A percentile compares a stretch with the other conserved stretches of the same genome.
Evolutionary conservation across 2,888 invertebrate genomes (phyloP).

Genomic region (Synergus japonicus): DNA sequence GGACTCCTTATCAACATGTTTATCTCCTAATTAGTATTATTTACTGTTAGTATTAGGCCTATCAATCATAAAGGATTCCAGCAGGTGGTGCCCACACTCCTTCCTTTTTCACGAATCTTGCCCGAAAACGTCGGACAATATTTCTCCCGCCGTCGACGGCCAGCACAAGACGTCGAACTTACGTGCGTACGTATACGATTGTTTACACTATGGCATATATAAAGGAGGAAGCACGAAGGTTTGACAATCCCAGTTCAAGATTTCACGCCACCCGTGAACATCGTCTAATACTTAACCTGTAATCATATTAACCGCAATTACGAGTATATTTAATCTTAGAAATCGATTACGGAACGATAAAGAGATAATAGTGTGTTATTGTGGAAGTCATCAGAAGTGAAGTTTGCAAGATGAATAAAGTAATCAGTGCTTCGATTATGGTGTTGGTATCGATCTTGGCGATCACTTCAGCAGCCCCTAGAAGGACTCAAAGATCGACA

Average conservation of each 20-base stretch:
- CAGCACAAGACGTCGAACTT: constrained; percentile 66
- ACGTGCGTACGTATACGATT: constrained; percentile 69
- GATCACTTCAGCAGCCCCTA: constrained; percentile 51
- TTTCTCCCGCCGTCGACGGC: constrained; percentile 62
- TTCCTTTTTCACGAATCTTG: too few relatives aligned
- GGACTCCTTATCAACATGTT: too few relatives aligned
- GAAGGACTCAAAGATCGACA: constrained; percentile 48
- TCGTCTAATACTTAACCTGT: constrained; percentile 45
- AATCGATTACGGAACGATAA: not conserved
- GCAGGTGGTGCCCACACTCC: too few relatives aligned
- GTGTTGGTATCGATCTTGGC: constrained; percentile 27
- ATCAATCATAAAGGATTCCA: too few relatives aligned
- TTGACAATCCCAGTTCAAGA: constrained; percentile 75
- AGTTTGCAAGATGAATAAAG: constrained; percentile 23
- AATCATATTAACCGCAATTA: constrained; percentile 12
- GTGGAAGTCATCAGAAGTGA: constrained; percentile 16
- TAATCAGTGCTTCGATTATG: constrained; percentile 42
- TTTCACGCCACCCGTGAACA: constrained; percentile 64
- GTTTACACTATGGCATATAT: constrained; percentile 76
- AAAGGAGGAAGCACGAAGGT: constrained; percentile 73
- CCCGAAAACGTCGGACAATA: constrained; percentile 64
- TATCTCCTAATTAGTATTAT: too few relatives aligned
- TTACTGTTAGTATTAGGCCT: too few relatives aligned
- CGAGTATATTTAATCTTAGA: not conserved
- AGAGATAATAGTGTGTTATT: constrained; percentile 17